These are phyloP conservation scores for Festucalex cinctus DNA, from an alignment of 2,113 vertebrate genomes.

Conservation along the genomic window DNA sequence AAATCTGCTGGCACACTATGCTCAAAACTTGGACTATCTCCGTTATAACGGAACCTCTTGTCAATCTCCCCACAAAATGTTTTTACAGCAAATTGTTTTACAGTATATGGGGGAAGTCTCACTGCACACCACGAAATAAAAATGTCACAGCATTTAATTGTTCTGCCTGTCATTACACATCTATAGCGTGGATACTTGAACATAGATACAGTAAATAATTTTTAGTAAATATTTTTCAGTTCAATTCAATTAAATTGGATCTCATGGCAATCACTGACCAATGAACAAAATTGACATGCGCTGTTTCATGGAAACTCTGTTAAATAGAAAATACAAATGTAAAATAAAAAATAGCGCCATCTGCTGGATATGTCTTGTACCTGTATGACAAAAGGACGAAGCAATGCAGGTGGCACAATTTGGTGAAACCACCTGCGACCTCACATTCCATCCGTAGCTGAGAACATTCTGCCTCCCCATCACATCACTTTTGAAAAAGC, in stretches of 20 bases:
- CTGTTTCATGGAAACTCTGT: background rate
- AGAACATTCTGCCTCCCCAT: constrained; percentile 1
- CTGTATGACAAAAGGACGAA: background rate
- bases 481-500: constrained; percentile 20
- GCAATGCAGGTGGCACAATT: background rate
- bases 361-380: background rate
- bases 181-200: too few species aligned
- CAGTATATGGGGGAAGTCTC: too few species aligned
- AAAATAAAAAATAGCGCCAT: background rate
- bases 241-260: background rate
- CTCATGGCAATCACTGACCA: background rate
- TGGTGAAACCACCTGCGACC: constrained; percentile 12
- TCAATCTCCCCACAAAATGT: too few species aligned
- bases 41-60: too few species aligned
- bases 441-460: constrained; percentile 18
- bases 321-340: background rate
- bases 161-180: too few species aligned
- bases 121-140: too few species aligned
- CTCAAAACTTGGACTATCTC: too few species aligned
- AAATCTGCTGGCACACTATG: too few species aligned
- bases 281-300: background rate
- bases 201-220: background rate
- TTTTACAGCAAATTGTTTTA: too few species aligned
- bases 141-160: too few species aligned
- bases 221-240: background rate